Evolutionary conservation across 1,140 invertebrate species (phyloP).

Genomic region (Drosophila triauraria): DNA sequence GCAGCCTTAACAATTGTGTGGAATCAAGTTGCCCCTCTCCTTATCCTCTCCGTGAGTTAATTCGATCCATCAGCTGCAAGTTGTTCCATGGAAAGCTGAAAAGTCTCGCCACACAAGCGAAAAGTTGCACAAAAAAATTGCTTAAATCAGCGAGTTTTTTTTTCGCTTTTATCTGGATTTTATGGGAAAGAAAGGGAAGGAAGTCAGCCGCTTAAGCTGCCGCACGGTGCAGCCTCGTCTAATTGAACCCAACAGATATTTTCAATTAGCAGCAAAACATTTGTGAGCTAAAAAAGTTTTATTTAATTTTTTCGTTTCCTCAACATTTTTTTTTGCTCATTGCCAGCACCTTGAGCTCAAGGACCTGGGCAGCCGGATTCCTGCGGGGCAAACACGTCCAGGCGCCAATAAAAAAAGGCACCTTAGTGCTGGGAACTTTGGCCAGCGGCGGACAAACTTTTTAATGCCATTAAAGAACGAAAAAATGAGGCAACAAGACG

Average conservation of each 20-base stretch:
- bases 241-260: constrained; percentile 85
- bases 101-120: constrained; percentile 60
- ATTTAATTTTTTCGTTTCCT: constrained; percentile 69
- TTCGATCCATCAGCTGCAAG: constrained; percentile 39
- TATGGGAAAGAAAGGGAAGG: neutral
- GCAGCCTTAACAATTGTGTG: constrained; percentile 60
- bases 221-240: constrained; percentile 64
- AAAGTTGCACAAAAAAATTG: constrained; percentile 55
- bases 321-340: constrained; percentile 16
- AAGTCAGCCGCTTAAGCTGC: constrained; percentile 62
- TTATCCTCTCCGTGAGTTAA: neutral
- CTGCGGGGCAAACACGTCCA: constrained; percentile 78
- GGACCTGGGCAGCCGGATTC: constrained; percentile 50
- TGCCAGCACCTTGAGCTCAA: constrained; percentile 68
- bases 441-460: constrained; percentile 69
- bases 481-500: constrained; percentile 48
- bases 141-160: constrained; percentile 66
- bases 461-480: constrained; percentile 79
- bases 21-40: constrained; percentile 25
- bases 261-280: constrained; percentile 85
- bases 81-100: constrained; percentile 56
- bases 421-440: constrained; percentile 74
- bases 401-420: constrained; percentile 80
- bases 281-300: constrained; percentile 82
- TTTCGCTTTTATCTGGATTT: constrained; percentile 9